Percentiles rank a stretch among this genome's conserved stretches.
Evolutionary conservation across 2,113 vertebrate genomes (phyloP).

Genomic region (Varanus komodoensis): DNA sequence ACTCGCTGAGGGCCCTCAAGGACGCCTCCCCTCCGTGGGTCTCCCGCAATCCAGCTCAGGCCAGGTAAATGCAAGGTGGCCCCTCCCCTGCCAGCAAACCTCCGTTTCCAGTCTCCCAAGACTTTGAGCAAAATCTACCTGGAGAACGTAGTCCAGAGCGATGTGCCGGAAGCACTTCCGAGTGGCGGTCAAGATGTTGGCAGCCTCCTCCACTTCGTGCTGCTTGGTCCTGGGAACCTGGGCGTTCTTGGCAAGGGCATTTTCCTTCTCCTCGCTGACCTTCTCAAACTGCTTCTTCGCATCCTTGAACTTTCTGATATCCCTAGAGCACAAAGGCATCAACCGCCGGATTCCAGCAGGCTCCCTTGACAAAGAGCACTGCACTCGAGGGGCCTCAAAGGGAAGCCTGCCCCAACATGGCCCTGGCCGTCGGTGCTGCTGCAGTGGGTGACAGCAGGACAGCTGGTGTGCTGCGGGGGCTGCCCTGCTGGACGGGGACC

Average conservation of each 20-base stretch:
- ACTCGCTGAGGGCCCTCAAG: no score
- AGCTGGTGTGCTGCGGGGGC: no score
- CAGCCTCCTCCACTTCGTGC: slow-evolving; percentile 96
- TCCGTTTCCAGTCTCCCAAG: neutral
- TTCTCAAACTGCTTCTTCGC: slow-evolving; percentile 99
- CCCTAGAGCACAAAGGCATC: slow-evolving; percentile 76
- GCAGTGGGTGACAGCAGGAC: no score
- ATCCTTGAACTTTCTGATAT: slow-evolving; percentile 97
- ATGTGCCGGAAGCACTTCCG: slow-evolving; percentile 97
- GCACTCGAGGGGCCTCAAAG: neutral
- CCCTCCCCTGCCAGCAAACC: neutral
- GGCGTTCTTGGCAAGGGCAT: slow-evolving; percentile 93
- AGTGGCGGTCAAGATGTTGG: slow-evolving; percentile 92
- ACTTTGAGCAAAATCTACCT: slow-evolving; percentile 76
- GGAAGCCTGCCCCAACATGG: neutral
- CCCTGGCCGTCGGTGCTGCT: accelerated
- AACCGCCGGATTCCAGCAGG: neutral
- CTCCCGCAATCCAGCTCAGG: no score
- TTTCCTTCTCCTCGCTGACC: slow-evolving; percentile 97
- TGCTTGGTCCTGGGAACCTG: slow-evolving; percentile 95
- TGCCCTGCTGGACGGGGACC: no score
- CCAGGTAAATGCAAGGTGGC: neutral
- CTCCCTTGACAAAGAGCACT: neutral
- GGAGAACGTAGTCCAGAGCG: slow-evolving; percentile 96
- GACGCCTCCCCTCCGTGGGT: no score